phyloP scores from a whole-genome alignment of 1,140 invertebrate genomes.

The Leptinotarsa defecta region DNA sequence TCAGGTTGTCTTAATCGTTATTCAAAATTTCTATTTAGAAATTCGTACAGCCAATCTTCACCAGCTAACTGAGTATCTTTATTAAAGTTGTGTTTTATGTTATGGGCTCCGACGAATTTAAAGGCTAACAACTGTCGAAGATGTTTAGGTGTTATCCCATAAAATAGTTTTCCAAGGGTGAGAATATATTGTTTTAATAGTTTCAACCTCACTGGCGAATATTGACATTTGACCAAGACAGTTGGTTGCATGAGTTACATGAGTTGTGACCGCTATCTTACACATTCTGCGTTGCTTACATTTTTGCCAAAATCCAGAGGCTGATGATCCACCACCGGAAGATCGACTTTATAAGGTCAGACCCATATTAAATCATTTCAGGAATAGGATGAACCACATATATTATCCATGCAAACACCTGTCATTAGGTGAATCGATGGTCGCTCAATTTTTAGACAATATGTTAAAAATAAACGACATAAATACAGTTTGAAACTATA shows the following conservation, averaged over 20 bases:
- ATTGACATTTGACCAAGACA: not conserved
- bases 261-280: too few relatives aligned
- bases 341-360: too few relatives aligned
- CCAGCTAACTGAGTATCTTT: not conserved
- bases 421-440: too few relatives aligned
- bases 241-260: too few relatives aligned
- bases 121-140: not conserved
- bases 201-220: not conserved
- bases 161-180: not conserved
- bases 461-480: too few relatives aligned
- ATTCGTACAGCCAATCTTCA: not conserved
- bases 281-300: too few relatives aligned
- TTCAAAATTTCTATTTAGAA: not conserved
- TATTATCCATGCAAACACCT: too few relatives aligned
- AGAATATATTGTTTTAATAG: not conserved
- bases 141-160: not conserved
- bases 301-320: fast-evolving
- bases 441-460: too few relatives aligned
- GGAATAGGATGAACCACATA: too few relatives aligned
- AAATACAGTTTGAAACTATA: too few relatives aligned
- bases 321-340: too few relatives aligned
- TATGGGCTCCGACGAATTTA: not conserved
- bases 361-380: too few relatives aligned
- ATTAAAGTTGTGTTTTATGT: not conserved
- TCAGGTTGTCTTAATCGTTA: not conserved